These are phyloP conservation scores for Allophyes oxyacanthae DNA, from an alignment of 2,888 invertebrate genomes.

Conservation along the genomic window DNA sequence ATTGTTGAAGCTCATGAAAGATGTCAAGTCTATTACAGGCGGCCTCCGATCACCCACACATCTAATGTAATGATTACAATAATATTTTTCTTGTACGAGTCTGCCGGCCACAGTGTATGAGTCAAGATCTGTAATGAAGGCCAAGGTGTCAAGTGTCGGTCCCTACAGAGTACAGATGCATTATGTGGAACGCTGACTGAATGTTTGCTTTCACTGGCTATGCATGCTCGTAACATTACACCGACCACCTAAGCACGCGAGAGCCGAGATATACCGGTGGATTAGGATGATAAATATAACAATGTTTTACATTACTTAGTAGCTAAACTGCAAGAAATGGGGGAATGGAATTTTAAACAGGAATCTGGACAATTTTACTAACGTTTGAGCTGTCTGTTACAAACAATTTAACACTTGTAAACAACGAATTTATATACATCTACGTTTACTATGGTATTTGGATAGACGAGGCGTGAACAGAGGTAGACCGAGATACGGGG, in stretches of 20 bases:
- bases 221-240: slow-evolving; percentile 82
- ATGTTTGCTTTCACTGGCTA: slow-evolving; percentile 84
- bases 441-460: slow-evolving; percentile 43
- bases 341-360: slow-evolving; percentile 1
- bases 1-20: slow-evolving; percentile 5
- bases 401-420: slow-evolving; percentile 21
- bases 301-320: slow-evolving; percentile 8
- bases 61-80: slow-evolving; percentile 32
- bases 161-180: slow-evolving; percentile 78
- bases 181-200: slow-evolving; percentile 80
- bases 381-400: slow-evolving; percentile 12
- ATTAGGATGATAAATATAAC: slow-evolving; percentile 32
- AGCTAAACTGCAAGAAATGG: slow-evolving; percentile 3
- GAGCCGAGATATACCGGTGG: slow-evolving; percentile 56
- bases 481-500: slow-evolving; percentile 64
- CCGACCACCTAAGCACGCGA: slow-evolving; percentile 64
- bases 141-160: slow-evolving; percentile 83
- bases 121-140: slow-evolving; percentile 68
- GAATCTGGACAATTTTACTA: slow-evolving; percentile 12
- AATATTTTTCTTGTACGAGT: slow-evolving; percentile 41
- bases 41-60: slow-evolving; percentile 10
- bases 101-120: slow-evolving; percentile 43
- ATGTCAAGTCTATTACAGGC: not conserved
- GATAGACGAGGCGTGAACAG: slow-evolving; percentile 55
- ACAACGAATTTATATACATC: slow-evolving; percentile 18